A percentile compares a stretch with the other conserved stretches of the same genome.
These are phyloP conservation scores for Mastomys natalensis DNA, from an alignment of 2,113 vertebrate species.

Conservation along the genomic window DNA sequence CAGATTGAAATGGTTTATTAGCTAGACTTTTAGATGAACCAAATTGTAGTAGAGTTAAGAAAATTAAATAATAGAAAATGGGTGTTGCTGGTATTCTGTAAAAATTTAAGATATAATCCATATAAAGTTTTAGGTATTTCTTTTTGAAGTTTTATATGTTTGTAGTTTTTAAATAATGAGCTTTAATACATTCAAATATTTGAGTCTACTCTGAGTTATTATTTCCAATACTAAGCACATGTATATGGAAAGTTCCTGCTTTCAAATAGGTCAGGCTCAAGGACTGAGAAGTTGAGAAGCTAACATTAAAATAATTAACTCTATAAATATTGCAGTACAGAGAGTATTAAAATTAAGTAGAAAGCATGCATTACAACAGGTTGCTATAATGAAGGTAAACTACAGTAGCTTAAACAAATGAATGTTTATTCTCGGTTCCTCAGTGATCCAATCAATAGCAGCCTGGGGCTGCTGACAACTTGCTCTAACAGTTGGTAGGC, in stretches of 20 bases:
- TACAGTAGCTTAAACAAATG: not conserved
- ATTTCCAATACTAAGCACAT: not conserved
- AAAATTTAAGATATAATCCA: not conserved
- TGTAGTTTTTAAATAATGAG: not conserved
- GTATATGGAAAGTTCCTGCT: not conserved
- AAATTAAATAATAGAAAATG: constrained; percentile 9
- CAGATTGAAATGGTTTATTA: not conserved
- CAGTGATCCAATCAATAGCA: not conserved
- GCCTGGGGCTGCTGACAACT: not conserved
- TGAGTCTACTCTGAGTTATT: not conserved
- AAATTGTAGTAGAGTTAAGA: not conserved
- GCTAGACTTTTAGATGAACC: not conserved
- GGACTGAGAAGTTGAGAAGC: not conserved
- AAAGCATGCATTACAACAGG: not conserved
- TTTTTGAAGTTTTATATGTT: not conserved
- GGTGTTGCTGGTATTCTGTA: not conserved
- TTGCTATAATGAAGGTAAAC: not conserved
- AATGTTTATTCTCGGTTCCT: not conserved
- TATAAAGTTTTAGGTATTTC: not conserved
- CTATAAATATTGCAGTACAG: not conserved
- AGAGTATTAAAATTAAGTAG: not conserved
- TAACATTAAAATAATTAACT: not conserved
- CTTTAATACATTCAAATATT: not conserved
- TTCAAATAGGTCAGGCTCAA: not conserved
- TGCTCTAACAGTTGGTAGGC: not conserved